Conservation (phyloP, 2,888 invertebrate genomes). For the Poecilus cupreus region DNA sequence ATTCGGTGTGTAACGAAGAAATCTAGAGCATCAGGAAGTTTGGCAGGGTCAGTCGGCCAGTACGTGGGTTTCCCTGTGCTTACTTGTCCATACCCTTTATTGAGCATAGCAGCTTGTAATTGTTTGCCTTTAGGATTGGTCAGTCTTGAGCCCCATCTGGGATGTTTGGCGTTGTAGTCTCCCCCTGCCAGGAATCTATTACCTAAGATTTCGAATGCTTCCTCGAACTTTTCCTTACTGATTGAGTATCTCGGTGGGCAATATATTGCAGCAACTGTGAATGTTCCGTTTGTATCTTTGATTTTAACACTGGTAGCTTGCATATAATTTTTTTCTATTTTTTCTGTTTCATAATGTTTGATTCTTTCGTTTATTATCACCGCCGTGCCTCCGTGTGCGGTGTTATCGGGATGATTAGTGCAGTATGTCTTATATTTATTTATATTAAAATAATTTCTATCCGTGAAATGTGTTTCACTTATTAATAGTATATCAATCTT, state of each 20-base stretch:
- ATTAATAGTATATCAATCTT: constrained; percentile 60
- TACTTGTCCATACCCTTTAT: constrained; percentile 34
- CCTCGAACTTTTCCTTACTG: constrained; percentile 32
- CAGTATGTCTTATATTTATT: constrained; percentile 53
- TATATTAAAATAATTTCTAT: constrained; percentile 56
- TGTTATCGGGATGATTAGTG: constrained; percentile 58
- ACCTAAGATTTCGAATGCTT: constrained; percentile 51
- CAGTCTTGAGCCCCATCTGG: constrained; percentile 51
- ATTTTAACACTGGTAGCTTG: constrained; percentile 53
- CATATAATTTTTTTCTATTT: constrained; percentile 14
- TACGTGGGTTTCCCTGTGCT: constrained; percentile 61
- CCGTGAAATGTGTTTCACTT: constrained; percentile 60
- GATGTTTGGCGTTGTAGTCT: constrained; percentile 52
- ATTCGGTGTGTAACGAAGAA: constrained; percentile 61
- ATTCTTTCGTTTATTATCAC: constrained; percentile 56
- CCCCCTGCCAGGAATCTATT: constrained; percentile 51
- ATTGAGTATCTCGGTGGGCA: constrained; percentile 51
- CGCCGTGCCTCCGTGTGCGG: constrained; percentile 52
- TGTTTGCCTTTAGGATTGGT: constrained; percentile 39
- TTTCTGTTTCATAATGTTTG: constrained; percentile 45
- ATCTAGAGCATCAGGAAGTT: constrained; percentile 61
- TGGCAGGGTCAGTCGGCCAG: constrained; percentile 60
- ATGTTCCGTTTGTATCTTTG: constrained; percentile 18
- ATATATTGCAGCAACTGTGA: constrained; percentile 50
- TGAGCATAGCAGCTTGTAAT: constrained; percentile 38